These are phyloP conservation scores for Stegostoma tigrinum DNA, from an alignment of 2,113 vertebrate species.

Conservation along the genomic window DNA sequence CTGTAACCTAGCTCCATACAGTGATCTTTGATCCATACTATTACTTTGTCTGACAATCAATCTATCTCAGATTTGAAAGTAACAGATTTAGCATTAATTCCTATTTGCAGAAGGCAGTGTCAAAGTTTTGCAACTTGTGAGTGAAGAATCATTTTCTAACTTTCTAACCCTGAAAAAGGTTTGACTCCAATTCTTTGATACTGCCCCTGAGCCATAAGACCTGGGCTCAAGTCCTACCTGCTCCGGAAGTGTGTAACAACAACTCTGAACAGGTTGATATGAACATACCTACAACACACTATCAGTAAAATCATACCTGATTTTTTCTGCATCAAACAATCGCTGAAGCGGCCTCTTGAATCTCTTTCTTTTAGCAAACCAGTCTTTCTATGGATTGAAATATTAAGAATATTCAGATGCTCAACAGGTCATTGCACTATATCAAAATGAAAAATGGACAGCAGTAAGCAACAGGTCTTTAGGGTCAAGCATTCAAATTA, in stretches of 20 bases:
- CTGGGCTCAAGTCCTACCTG: too few species aligned
- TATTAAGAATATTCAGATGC: background rate
- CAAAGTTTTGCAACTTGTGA: too few species aligned
- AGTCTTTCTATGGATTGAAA: slow-evolving; percentile 73
- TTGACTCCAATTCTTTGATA: too few species aligned
- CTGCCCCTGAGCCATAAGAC: too few species aligned
- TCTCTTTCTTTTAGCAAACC: slow-evolving; percentile 89
- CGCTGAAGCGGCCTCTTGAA: slow-evolving; percentile 84
- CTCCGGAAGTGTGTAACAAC: too few species aligned
- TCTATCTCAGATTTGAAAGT: background rate
- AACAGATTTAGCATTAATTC: too few species aligned
- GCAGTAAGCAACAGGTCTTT: background rate
- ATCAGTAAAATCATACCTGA: slow-evolving; percentile 60
- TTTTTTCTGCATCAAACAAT: slow-evolving; percentile 88
- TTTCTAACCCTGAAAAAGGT: too few species aligned
- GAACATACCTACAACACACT: too few species aligned
- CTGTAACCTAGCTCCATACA: background rate
- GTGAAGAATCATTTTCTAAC: too few species aligned
- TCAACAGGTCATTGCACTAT: background rate
- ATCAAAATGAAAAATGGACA: background rate
- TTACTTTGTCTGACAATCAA: background rate
- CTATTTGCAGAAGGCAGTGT: too few species aligned
- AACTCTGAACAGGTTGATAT: too few species aligned
- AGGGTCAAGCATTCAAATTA: background rate
- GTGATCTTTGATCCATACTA: background rate